A percentile compares a stretch with the other conserved stretches of the same genome.
phyloP scores from a whole-genome alignment of 2,888 invertebrate genomes.

The Brenthis ino region DNA sequence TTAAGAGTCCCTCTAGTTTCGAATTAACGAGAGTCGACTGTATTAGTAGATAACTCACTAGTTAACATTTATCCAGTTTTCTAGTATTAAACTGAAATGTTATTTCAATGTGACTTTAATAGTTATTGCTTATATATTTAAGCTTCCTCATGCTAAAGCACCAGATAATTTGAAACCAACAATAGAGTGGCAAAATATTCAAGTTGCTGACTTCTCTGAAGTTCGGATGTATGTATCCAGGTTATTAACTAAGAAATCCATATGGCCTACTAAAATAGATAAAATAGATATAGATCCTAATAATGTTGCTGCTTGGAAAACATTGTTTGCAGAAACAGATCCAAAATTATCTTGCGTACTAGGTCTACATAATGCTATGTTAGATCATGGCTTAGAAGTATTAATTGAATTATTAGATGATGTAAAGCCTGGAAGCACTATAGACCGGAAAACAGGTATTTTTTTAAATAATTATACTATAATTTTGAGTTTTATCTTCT shows the following conservation, averaged over 20 bases:
- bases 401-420: conserved; percentile 54
- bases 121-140: conserved; percentile 1
- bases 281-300: conserved; percentile 47
- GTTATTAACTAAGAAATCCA: conserved; percentile 51
- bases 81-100: too few relatives aligned
- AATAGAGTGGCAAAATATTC: conserved; percentile 86
- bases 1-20: too few relatives aligned
- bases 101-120: not conserved
- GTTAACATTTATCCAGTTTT: too few relatives aligned
- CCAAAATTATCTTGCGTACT: conserved; percentile 67
- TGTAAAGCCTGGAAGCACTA: conserved; percentile 59
- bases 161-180: conserved; percentile 67
- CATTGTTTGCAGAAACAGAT: conserved; percentile 56
- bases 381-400: conserved; percentile 60
- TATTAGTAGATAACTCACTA: not conserved
- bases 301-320: conserved; percentile 52
- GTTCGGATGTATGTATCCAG: conserved; percentile 79
- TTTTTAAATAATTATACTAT: not conserved
- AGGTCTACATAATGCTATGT: conserved; percentile 51
- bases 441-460: conserved; percentile 66
- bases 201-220: conserved; percentile 86
- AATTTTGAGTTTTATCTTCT: conserved; percentile 6
- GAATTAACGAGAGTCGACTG: too few relatives aligned
- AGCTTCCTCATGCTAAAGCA: conserved; percentile 55
- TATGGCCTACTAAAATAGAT: conserved; percentile 50